Evolutionary conservation across 2,113 vertebrate species (phyloP), one percentile per base, ranked within the genome.

Genomic region (Triplophysa dalaica): DNA sequence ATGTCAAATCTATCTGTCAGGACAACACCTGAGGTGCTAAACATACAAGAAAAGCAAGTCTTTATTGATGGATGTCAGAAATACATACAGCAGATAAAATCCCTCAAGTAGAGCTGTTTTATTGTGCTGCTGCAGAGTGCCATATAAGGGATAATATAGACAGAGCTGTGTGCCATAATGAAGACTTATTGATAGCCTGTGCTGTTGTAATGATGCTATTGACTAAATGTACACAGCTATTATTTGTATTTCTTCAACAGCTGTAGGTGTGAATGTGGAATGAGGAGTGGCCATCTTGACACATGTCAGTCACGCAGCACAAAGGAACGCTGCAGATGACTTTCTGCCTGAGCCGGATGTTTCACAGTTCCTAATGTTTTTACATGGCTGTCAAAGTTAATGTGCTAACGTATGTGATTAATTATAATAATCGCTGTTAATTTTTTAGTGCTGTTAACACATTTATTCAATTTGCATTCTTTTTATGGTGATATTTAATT

Each of bases 21-120:
- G 65, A 48, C 69, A 69, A 19, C 60, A 29, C 78, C 68, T 56
- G 33, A 45, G 52, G 70, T 45, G 60, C 24, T 83, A 65, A 85
- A 50, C 69, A 76, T 74, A 83, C 83, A 85, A 87, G 87, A 87
- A 89, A 89, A 85, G 79, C 86, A 77, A 84, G 77, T 83, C 74
- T 68, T 81, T 92, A 93, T 92, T 90, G 93, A 93, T 76, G 82
- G 83, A 87, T 87, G 87, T 90, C 88, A 90, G 83, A 88, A 92
- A 90, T 84, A 75, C 63, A 89, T 89, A 89, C 89, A 88, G 87
- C 81, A 75, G 76, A 78, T 60, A 79, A 82, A 85, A 88, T 88
- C 86, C 88, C 83, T 79, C 78, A 86, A 84, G 85, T 83, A 79
- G 80, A 84, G 87, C 88, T 84, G 82, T 56, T 43, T 22, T 67